Base-by-base conservation (phyloP, 2,113 vertebrate genomes). In the Oncorhynchus masou region DNA sequence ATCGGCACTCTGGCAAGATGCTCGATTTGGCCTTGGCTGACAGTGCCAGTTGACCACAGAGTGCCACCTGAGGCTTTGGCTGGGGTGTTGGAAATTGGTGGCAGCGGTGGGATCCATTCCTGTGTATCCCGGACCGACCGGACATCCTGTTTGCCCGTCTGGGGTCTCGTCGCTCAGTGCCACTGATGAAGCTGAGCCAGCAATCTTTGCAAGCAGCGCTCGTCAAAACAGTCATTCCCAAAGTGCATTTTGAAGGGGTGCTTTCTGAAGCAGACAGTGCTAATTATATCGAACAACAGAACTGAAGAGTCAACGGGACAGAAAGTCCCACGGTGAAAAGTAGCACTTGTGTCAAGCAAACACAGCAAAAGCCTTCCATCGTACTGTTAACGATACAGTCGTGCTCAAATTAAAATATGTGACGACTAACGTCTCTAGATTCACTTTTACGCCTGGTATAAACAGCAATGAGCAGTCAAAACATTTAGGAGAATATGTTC, bases 1-100 rank as follows among this genome's bases (percentile, higher is more conserved):
- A 81, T 88, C 84, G 85, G 88, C 88, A 90, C 88, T 84, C 87
- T 65, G 81, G 85, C 81, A 45, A 82, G 76, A 57, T 79, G 78
- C 82, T 84, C 86, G 19, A 34, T 69, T 71, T 73, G 72, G 82
- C 49, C 74, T 6, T 70, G 51, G 54, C 57, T 24, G 29, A 31
- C 78, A 11, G 64, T 86, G 48, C 68, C 22, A 19, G 54, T 25
- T 70, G 67, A 62, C 22, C 51, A 22, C 48, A 81, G 64, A 88
- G 83, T 51, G 78, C 83, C 81, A 70, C 84, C 84, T 70, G 84
- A 82, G 74, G 77, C 34, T 75, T 19, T 31, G 65, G 79, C 49
- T 69, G 75, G 73, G 68, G 60, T 49, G 51, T 5, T 34, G 69
- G 69, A 75, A 66, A 74, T 71, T 8, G 70, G 22, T 74, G 60